phyloP scores from a whole-genome alignment of 2,797 vertebrate genomes.

The Mormyrops boulengeri region DNA sequence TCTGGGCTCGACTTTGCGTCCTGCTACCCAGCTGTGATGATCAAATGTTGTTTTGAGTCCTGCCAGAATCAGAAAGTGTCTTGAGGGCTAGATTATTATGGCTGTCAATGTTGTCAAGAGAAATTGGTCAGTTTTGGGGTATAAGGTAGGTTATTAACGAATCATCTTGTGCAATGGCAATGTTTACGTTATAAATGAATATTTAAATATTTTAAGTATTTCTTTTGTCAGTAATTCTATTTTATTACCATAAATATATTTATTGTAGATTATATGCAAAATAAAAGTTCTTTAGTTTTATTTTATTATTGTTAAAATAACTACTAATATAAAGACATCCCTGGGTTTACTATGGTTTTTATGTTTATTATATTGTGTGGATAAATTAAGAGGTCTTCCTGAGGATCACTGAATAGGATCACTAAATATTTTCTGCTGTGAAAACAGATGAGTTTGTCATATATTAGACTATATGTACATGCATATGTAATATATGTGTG shows the following conservation, averaged over 20 bases:
- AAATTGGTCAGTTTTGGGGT: background rate
- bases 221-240: slow-evolving; percentile 6
- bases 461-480: background rate
- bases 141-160: background rate
- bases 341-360: slow-evolving; percentile 13
- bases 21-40: background rate
- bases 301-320: slow-evolving; percentile 17
- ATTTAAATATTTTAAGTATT: slow-evolving; percentile 27
- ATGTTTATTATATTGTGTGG: slow-evolving; percentile 34
- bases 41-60: background rate
- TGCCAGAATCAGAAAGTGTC: background rate
- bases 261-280: background rate
- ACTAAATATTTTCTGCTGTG: background rate
- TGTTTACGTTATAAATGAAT: slow-evolving; percentile 22
- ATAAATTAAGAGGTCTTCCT: background rate
- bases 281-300: slow-evolving; percentile 27
- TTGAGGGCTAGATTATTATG: background rate
- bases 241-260: background rate
- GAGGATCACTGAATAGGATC: background rate
- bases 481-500: background rate
- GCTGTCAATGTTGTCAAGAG: background rate
- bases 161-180: background rate
- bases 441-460: background rate
- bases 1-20: background rate
- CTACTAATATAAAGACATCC: slow-evolving; percentile 13